A percentile compares a stretch with the other conserved stretches of the same genome.
These are phyloP conservation scores for Babylonia areolata DNA, from an alignment of 1,140 invertebrate species.

Conservation along the genomic window DNA sequence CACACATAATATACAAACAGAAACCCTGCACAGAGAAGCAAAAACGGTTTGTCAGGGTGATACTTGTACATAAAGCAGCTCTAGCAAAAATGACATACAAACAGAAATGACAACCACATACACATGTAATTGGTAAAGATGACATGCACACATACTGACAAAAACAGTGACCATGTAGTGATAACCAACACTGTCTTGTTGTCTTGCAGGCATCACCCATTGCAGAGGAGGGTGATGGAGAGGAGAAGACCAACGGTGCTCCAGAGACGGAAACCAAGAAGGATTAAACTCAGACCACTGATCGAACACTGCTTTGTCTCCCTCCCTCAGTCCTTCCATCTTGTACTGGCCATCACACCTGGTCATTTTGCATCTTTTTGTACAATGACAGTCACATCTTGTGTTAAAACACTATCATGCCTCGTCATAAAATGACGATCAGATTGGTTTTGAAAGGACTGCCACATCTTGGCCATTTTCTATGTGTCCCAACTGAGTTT, in stretches of 20 bases:
- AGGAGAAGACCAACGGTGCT: slow-evolving; percentile 55
- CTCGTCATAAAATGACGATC: background rate
- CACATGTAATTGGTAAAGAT: background rate
- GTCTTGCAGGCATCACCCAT: slow-evolving; percentile 58
- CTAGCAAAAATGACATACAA: too few relatives aligned
- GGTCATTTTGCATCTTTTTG: background rate
- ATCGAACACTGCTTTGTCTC: background rate
- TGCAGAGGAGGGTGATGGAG: slow-evolving; percentile 52
- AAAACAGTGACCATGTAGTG: too few relatives aligned
- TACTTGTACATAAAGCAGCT: too few relatives aligned
- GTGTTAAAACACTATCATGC: background rate
- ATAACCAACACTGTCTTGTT: background rate
- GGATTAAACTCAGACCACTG: slow-evolving; percentile 5
- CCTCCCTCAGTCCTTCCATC: background rate
- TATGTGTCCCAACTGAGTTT: too few relatives aligned
- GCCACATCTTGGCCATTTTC: background rate
- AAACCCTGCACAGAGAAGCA: background rate
- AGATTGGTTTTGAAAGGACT: background rate
- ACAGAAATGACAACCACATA: background rate
- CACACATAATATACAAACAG: background rate
- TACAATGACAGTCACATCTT: background rate
- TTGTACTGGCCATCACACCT: background rate
- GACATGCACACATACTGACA: background rate
- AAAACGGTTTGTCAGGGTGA: too few relatives aligned
- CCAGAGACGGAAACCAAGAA: slow-evolving; percentile 43